phyloP scores from a whole-genome alignment of 2,113 vertebrate genomes.

The Benitochromis conjunctus region DNA sequence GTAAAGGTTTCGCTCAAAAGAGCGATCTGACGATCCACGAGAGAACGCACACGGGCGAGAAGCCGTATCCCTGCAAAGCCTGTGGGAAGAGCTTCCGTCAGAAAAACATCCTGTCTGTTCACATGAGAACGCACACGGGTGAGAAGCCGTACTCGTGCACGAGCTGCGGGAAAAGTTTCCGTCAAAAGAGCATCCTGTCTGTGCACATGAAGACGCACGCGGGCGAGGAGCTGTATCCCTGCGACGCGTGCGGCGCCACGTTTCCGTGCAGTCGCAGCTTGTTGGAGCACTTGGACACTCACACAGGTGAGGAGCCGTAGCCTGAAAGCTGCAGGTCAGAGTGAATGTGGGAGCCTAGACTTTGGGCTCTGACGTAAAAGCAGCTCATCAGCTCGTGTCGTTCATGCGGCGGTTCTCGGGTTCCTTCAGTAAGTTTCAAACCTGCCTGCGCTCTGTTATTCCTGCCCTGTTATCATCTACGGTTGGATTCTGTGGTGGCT shows the following conservation, averaged over 20 bases:
- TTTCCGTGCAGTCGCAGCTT: neutral
- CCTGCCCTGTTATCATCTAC: fast-evolving
- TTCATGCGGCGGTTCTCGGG: neutral
- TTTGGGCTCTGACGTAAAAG: neutral
- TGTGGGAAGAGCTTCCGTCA: neutral
- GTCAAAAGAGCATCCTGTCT: neutral
- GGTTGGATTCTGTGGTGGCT: neutral
- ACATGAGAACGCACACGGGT: neutral
- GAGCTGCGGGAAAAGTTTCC: neutral
- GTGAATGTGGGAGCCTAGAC: neutral
- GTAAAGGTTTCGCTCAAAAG: neutral
- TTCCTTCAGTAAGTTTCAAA: neutral
- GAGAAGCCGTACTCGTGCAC: neutral
- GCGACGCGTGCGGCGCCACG: neutral
- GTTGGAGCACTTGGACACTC: neutral
- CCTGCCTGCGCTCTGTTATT: neutral
- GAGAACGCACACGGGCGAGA: neutral
- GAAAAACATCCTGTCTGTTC: neutral
- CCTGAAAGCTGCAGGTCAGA: neutral
- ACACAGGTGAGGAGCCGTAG: neutral
- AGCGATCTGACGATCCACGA: neutral
- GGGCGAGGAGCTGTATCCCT: neutral
- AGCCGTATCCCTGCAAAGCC: neutral
- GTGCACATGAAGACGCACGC: neutral
- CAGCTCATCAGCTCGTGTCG: neutral